Percentiles rank a stretch among this genome's conserved stretches.
Conservation (phyloP, 2,797 vertebrate genomes). For the Meriones psammophilus region DNA sequence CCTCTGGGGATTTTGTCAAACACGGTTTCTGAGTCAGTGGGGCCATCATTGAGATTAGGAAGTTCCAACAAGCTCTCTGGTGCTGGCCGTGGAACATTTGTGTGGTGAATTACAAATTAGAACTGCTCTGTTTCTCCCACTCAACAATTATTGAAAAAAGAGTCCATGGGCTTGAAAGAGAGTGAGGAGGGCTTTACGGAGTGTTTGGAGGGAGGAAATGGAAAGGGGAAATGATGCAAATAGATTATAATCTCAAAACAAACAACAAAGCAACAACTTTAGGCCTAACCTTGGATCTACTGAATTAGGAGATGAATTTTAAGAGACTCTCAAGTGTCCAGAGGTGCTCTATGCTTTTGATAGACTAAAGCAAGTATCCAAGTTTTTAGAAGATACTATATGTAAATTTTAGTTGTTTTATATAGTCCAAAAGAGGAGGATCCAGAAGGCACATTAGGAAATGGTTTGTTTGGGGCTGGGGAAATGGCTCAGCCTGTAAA, state of each 20-base stretch:
- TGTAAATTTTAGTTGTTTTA: neutral
- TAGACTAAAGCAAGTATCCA: conserved; percentile 23
- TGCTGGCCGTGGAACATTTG: neutral
- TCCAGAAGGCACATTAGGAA: too few species aligned
- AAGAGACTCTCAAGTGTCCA: neutral
- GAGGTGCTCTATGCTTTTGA: neutral
- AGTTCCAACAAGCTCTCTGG: neutral
- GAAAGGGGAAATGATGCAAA: neutral
- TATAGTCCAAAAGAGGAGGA: neutral
- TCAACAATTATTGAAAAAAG: neutral
- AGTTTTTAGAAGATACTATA: conserved; percentile 9
- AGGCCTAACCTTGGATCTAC: neutral
- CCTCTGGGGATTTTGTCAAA: neutral
- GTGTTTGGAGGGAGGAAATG: neutral
- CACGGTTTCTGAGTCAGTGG: neutral
- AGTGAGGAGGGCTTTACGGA: neutral
- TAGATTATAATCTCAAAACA: neutral
- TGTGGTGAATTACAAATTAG: neutral
- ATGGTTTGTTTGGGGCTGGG: neutral
- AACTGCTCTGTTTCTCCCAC: neutral
- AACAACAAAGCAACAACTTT: neutral
- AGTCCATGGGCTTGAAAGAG: neutral
- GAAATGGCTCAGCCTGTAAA: neutral
- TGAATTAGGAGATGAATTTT: neutral
- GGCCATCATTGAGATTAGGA: neutral